Conservation (phyloP, 2,113 vertebrate species). For the Sisor rabdophorus region DNA sequence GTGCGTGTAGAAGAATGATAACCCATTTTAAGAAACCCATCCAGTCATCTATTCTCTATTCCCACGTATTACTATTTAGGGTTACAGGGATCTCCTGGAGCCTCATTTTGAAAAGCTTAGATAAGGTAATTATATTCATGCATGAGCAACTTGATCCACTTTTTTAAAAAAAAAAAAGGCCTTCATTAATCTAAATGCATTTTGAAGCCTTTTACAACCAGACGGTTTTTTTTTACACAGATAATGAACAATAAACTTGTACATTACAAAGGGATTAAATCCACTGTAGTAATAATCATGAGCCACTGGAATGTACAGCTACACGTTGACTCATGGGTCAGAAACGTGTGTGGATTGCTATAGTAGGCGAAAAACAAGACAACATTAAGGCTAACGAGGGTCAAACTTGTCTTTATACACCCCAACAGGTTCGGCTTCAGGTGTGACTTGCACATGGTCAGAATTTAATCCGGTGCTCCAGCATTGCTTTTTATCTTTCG, state of each 20-base stretch:
- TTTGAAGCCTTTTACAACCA: background rate
- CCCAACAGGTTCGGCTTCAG: background rate
- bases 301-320: conserved; percentile 1
- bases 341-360: background rate
- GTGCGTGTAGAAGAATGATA: too few relatives aligned
- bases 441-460: conserved; percentile 7
- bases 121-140: conserved; percentile 15
- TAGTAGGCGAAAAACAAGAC: background rate
- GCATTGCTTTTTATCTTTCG: background rate
- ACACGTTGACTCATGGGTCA: conserved; percentile 10
- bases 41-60: too few relatives aligned
- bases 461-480: conserved; percentile 4
- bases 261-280: background rate
- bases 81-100: too few relatives aligned
- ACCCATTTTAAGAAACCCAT: too few relatives aligned
- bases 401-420: conserved; percentile 8
- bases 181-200: conserved; percentile 7
- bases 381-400: conserved; percentile 15
- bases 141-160: background rate
- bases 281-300: conserved; percentile 1
- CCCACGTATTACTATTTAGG: too few relatives aligned
- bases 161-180: conserved; percentile 10
- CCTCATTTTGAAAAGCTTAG: too few relatives aligned
- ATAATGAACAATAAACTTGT: conserved; percentile 13
- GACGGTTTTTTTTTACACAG: background rate